Evolutionary conservation across 1,140 invertebrate species (phyloP), one percentile per base, ranked within the genome.

Genomic region (Dendrolimus punctatus): DNA sequence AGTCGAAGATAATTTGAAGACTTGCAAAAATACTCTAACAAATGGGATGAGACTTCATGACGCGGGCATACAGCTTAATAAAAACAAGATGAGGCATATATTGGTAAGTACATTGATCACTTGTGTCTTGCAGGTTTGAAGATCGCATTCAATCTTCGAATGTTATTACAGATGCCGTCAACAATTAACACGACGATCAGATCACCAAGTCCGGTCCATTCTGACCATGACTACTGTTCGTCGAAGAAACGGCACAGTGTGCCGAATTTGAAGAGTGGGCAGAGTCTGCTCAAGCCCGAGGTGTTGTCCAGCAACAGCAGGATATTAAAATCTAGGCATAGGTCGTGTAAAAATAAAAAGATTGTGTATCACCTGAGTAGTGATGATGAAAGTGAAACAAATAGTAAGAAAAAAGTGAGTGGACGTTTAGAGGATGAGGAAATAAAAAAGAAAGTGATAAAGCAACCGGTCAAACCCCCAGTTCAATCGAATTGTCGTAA

Each of bases 171-270:
- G 81, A 87, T 87, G 80, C 77, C 81, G 70, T 66, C 83, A 39
- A 69, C 78, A 58, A 64, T 80, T 56, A 81, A 81, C 55, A 62
- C 71, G 37, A 64, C 76, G 39, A 54, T 74, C 51, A 73, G 62
- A 62, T 82, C 79, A 46, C 72, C 72, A 52, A 84, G 85, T 64
- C 77, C 76, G 39, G 71, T 83, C 23, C 77, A 78, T 59, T 79
- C 83, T 49, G 87, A 88, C 63, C 87, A 88, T 55, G 81, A 88
- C 58, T 88, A 88, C 69, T 87, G 81, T 53, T 77, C 81, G 4
- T 68, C 73, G 43, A 83, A 80, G 73, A 87, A 85, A 55, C 68
- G 80, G 7, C 67, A 73, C 46, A 79, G 68, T 45, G 60, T 78
- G 8, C 68, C 73, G n/a, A 71, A 73, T 55, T 53, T 80, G 47